These are phyloP conservation scores for Ornithoptera alexandrae DNA, from an alignment of 2,888 invertebrate genomes.

Conservation along the genomic window DNA sequence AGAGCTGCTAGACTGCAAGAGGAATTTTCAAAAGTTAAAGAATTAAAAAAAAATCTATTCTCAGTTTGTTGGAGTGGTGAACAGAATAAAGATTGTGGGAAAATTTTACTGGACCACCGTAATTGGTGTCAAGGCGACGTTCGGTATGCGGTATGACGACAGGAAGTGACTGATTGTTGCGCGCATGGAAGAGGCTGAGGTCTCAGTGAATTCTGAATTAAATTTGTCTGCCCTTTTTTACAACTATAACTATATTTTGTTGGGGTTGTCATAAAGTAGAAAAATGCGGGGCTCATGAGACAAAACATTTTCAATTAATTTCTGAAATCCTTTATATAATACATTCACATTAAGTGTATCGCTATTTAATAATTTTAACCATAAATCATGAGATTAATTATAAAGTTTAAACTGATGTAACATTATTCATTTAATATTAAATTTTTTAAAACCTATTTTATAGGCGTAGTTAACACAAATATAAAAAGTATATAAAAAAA, in stretches of 20 bases:
- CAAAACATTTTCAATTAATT: background rate
- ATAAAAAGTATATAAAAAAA: background rate
- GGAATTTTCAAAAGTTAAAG: background rate
- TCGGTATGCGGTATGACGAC: slow-evolving; percentile 38
- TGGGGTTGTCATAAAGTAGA: background rate
- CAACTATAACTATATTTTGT: background rate
- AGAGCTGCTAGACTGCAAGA: background rate
- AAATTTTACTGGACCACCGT: slow-evolving; percentile 1
- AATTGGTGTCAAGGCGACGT: slow-evolving; percentile 32
- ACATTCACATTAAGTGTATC: too few relatives aligned
- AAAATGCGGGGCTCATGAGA: background rate
- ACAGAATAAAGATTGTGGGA: slow-evolving; percentile 29
- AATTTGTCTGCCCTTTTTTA: slow-evolving; percentile 3
- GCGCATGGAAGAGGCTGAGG: slow-evolving; percentile 8
- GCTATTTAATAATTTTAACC: too few relatives aligned
- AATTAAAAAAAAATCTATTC: background rate
- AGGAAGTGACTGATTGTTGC: slow-evolving; percentile 39
- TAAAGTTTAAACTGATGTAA: too few relatives aligned
- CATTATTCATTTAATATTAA: background rate
- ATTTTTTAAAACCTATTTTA: background rate
- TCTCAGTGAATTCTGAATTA: slow-evolving; percentile 11
- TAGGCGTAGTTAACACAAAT: background rate
- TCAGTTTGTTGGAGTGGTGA: background rate
- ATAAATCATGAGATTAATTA: too few relatives aligned
- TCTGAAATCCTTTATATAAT: background rate